phyloP scores from a whole-genome alignment of 1,140 invertebrate genomes.

The Drosophila lacertosa region DNA sequence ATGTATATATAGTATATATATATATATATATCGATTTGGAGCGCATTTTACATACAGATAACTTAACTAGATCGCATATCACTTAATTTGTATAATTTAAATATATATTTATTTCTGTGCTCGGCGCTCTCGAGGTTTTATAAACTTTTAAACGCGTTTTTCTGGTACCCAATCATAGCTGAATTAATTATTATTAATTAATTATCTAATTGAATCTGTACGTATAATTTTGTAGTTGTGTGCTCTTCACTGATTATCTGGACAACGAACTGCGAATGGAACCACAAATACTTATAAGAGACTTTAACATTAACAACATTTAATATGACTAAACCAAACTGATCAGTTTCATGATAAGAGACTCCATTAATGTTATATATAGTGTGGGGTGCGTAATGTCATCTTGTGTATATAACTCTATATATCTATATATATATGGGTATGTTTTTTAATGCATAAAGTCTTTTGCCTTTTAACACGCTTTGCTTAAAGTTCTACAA shows the following conservation, averaged over 20 bases:
- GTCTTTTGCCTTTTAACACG: constrained; percentile 40
- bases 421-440: constrained; percentile 11
- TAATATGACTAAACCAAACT: constrained; percentile 6
- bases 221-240: constrained; percentile 29
- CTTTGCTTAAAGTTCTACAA: constrained; percentile 29
- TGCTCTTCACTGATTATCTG: constrained; percentile 25
- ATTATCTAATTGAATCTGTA: constrained; percentile 25
- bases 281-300: constrained; percentile 12
- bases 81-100: constrained; percentile 46
- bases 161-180: constrained; percentile 19
- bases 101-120: no score
- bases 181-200: constrained; percentile 7
- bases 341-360: not conserved
- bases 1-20: constrained; percentile 25
- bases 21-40: constrained; percentile 40
- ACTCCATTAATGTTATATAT: constrained; percentile 12
- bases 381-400: constrained; percentile 1
- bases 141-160: constrained; percentile 40
- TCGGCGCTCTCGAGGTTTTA: constrained; percentile 33
- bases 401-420: not conserved
- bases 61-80: constrained; percentile 48
- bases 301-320: constrained; percentile 35
- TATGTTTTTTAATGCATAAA: constrained; percentile 34
- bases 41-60: constrained; percentile 31
- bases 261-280: constrained; percentile 29